Percentiles rank a stretch among this genome's conserved stretches.
Conservation (phyloP, 2,888 invertebrate genomes). For the Agonum fuliginosum region DNA sequence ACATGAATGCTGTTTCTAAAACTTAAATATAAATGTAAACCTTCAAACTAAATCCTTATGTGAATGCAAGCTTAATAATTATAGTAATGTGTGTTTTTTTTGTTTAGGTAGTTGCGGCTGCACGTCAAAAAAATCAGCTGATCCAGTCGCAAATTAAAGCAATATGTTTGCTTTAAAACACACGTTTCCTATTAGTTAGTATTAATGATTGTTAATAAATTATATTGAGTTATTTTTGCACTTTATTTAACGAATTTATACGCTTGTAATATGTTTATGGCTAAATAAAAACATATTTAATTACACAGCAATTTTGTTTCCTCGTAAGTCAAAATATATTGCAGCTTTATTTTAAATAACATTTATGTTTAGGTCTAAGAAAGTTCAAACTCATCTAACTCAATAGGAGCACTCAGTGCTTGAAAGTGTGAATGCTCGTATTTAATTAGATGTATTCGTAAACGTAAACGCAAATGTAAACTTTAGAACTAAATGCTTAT, state of each 20-base stretch:
- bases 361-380: too few species aligned
- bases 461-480: too few species aligned
- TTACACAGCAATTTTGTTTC: too few species aligned
- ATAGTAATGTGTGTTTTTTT: background rate
- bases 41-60: background rate
- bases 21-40: too few species aligned
- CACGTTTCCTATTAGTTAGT: conserved; percentile 48
- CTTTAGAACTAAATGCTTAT: too few species aligned
- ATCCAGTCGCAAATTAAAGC: conserved; percentile 36
- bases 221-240: conserved; percentile 43
- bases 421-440: too few species aligned
- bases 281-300: conserved; percentile 48
- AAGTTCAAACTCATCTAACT: too few species aligned
- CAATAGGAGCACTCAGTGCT: too few species aligned
- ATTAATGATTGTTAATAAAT: conserved; percentile 37
- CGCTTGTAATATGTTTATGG: conserved; percentile 53
- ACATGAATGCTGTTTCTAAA: too few species aligned
- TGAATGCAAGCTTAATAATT: background rate
- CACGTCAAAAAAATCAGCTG: conserved; percentile 37
- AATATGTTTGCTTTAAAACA: conserved; percentile 7
- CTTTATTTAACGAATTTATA: conserved; percentile 40
- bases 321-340: too few species aligned
- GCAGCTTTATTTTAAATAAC: too few species aligned
- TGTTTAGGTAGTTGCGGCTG: conserved; percentile 50
- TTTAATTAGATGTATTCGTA: too few species aligned